phyloP scores from a whole-genome alignment of 2,797 vertebrate species.

The Diplodus puntazzo region DNA sequence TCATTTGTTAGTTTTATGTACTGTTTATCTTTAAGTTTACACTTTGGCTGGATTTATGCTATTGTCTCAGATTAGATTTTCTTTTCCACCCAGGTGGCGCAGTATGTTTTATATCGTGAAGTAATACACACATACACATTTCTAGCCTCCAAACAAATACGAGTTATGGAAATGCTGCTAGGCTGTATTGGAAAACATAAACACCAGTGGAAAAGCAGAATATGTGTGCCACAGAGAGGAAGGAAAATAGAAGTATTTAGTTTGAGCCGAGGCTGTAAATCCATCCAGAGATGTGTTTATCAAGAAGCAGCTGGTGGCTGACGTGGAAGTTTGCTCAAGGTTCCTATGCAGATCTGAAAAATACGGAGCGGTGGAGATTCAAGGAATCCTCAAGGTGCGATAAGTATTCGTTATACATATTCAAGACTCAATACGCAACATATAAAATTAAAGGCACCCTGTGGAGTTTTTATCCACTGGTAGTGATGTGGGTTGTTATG shows the following conservation, averaged over 20 bases:
- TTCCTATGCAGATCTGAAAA: slow-evolving; percentile 39
- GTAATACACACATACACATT: slow-evolving; percentile 3
- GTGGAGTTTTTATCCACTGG: neutral
- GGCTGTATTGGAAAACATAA: neutral
- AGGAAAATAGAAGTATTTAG: slow-evolving; percentile 12
- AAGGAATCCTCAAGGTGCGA: neutral
- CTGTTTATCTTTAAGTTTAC: slow-evolving; percentile 30
- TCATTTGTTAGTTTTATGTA: slow-evolving; percentile 29
- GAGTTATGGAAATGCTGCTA: neutral
- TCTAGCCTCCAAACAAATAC: slow-evolving; percentile 18
- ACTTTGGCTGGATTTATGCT: slow-evolving; percentile 33
- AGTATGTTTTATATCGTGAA: slow-evolving; percentile 9
- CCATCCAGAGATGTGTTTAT: slow-evolving; percentile 20
- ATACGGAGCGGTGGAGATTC: neutral
- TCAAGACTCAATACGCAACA: neutral
- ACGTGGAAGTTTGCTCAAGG: slow-evolving; percentile 19
- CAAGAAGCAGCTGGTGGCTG: slow-evolving; percentile 32
- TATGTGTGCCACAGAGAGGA: slow-evolving; percentile 2
- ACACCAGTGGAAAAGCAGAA: neutral
- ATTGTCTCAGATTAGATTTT: slow-evolving; percentile 24
- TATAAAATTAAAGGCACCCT: neutral
- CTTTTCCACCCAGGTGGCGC: slow-evolving; percentile 16
- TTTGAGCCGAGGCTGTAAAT: slow-evolving; percentile 36
- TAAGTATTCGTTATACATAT: neutral
- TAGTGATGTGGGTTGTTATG: neutral